phyloP scores from a whole-genome alignment of 2,113 vertebrate species.

The Leiothrix lutea region DNA sequence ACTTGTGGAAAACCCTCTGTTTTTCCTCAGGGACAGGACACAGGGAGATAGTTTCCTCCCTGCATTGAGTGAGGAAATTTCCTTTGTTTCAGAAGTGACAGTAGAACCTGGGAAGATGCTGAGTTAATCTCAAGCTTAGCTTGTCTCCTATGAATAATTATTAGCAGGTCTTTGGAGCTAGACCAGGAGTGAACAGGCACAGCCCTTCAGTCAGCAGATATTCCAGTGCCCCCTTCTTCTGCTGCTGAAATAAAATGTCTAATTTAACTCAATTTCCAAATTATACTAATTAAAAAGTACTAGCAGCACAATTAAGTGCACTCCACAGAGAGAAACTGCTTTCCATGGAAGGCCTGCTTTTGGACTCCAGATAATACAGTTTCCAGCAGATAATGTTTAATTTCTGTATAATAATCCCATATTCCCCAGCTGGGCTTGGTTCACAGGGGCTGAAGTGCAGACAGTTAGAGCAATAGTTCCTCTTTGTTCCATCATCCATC shows the following conservation, averaged over 20 bases:
- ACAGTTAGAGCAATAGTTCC: background rate
- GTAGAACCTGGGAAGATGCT: background rate
- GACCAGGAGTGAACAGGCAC: background rate
- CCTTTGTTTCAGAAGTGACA: background rate
- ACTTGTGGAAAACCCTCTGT: rapidly evolving
- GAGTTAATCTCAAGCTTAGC: background rate
- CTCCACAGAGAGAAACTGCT: background rate
- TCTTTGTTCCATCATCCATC: background rate
- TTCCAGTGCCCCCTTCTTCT: background rate
- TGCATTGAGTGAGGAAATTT: rapidly evolving
- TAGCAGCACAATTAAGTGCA: background rate
- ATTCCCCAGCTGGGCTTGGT: background rate
- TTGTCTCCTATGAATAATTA: background rate
- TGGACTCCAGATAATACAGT: background rate
- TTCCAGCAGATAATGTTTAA: conserved; percentile 6
- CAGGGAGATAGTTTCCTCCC: background rate
- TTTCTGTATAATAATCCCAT: background rate
- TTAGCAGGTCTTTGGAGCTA: background rate
- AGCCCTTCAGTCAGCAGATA: background rate
- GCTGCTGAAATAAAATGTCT: background rate
- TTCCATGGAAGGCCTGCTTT: background rate
- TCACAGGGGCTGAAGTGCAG: background rate
- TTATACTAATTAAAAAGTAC: conserved; percentile 36
- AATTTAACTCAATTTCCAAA: conserved; percentile 14
- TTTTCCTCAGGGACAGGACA: background rate